Percentiles rank a stretch among this genome's conserved stretches.
Evolutionary conservation across 2,113 vertebrate genomes (phyloP).

Genomic region (Camelus bactrianus): DNA sequence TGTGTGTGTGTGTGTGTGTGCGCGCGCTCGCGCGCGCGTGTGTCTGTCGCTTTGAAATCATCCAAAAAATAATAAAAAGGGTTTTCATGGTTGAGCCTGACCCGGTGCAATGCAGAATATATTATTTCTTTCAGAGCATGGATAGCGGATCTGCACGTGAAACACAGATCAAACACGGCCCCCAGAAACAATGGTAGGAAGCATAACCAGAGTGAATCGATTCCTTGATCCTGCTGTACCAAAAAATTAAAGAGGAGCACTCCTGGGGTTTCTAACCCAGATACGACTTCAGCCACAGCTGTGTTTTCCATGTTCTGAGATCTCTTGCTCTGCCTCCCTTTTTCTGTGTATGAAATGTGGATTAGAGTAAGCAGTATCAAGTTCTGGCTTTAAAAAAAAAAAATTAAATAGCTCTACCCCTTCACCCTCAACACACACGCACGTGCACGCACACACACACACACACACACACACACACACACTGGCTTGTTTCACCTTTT

Average conservation of each 20-base stretch:
- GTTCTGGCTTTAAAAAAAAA: slow-evolving; percentile 19
- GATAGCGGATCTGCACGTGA: slow-evolving; percentile 85
- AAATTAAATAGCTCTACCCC: slow-evolving; percentile 27
- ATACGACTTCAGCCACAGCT: slow-evolving; percentile 68
- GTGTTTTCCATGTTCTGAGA: background rate
- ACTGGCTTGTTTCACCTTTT: background rate
- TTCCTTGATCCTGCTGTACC: slow-evolving; percentile 86
- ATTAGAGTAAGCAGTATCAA: background rate
- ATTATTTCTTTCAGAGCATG: slow-evolving; percentile 87
- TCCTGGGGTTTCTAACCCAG: slow-evolving; percentile 85
- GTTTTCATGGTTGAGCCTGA: slow-evolving; percentile 85
- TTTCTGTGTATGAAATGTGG: slow-evolving; percentile 49
- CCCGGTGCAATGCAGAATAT: slow-evolving; percentile 86
- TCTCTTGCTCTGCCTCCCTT: slow-evolving; percentile 31
- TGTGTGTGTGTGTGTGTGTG: background rate
- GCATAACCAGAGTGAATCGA: slow-evolving; percentile 88
- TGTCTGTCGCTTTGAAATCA: slow-evolving; percentile 66
- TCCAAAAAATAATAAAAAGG: slow-evolving; percentile 50
- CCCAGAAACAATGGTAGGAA: slow-evolving; percentile 88
- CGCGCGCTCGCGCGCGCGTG: background rate
- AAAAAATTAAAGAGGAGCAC: slow-evolving; percentile 84
- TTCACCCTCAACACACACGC: background rate
- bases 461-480: background rate
- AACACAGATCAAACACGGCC: slow-evolving; percentile 89
- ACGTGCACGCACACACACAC: background rate